phyloP scores from a whole-genome alignment of 2,888 invertebrate genomes.

The Zaprionus obscuricornis region DNA sequence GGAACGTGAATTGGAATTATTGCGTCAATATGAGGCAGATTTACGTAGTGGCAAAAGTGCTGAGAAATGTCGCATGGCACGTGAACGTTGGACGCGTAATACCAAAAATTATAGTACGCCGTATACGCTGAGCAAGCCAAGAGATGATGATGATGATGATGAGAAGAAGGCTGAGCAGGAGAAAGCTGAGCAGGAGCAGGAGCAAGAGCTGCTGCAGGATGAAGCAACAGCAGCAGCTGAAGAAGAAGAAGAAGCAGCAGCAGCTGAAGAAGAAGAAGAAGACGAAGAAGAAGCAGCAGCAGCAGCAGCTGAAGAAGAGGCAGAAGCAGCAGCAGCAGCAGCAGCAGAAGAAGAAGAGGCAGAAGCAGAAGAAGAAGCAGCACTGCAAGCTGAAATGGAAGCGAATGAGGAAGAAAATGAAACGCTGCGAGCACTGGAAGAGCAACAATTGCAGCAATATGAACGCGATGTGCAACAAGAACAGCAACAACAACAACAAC shows the following conservation, averaged over 20 bases:
- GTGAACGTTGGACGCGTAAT: slow-evolving; percentile 47
- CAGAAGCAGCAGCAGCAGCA: background rate
- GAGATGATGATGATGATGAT: too few relatives aligned
- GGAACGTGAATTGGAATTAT: slow-evolving; percentile 42
- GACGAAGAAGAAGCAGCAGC: background rate
- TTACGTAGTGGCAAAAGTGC: slow-evolving; percentile 38
- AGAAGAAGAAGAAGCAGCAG: background rate
- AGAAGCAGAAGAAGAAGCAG: background rate
- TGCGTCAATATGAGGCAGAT: slow-evolving; percentile 45
- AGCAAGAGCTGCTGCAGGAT: slow-evolving; percentile 6
- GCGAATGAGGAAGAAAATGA: too few relatives aligned
- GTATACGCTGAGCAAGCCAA: too few relatives aligned
- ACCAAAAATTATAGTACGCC: too few relatives aligned
- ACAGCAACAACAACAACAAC: too few relatives aligned
- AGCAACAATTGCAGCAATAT: too few relatives aligned
- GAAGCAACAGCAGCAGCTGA: too few relatives aligned
- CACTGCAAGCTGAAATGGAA: too few relatives aligned
- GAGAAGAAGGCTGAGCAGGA: slow-evolving; percentile 6
- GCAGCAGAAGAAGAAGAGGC: background rate
- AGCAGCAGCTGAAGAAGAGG: background rate
- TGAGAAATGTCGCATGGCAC: slow-evolving; percentile 42
- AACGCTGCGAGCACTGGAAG: too few relatives aligned
- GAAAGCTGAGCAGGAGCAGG: slow-evolving; percentile 1
- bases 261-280: background rate
- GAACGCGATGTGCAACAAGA: too few relatives aligned